These are phyloP conservation scores for Eubasilissa regina DNA, from an alignment of 1,140 invertebrate genomes.

Conservation along the genomic window DNA sequence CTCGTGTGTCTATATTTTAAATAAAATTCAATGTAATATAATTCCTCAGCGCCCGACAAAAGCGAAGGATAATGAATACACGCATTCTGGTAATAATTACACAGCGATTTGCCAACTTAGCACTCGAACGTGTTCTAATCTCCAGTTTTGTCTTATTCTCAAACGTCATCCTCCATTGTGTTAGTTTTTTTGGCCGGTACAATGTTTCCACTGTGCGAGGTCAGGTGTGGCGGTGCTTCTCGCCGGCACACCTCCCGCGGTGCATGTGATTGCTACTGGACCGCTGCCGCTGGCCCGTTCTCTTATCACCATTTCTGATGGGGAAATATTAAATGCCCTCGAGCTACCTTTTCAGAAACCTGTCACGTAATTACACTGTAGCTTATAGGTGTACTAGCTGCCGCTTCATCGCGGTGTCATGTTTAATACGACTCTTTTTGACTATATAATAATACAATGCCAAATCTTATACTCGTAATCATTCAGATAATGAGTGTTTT, in stretches of 20 bases:
- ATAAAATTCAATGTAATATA: constrained; percentile 5
- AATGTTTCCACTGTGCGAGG: constrained; percentile 30
- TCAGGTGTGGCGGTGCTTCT: constrained; percentile 48
- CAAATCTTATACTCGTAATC: too few species aligned
- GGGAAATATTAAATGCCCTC: constrained; percentile 1
- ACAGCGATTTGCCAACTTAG: constrained; percentile 39
- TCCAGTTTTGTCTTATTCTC: constrained; percentile 53
- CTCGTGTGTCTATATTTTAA: constrained; percentile 18
- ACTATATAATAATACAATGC: not conserved
- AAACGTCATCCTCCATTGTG: constrained; percentile 53
- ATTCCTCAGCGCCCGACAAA: constrained; percentile 4
- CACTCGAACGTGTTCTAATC: constrained; percentile 42
- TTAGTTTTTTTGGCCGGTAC: constrained; percentile 44
- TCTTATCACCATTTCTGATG: constrained; percentile 15
- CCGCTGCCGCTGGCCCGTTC: constrained; percentile 15
- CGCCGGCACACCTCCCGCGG: constrained; percentile 45
- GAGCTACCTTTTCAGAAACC: constrained; percentile 1
- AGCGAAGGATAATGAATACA: constrained; percentile 30
- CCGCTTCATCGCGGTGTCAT: not conserved
- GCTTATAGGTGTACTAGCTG: not conserved
- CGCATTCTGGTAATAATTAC: constrained; percentile 34
- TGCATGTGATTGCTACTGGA: constrained; percentile 56
- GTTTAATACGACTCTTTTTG: constrained; percentile 4
- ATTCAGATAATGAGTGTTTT: too few species aligned
- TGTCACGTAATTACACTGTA: not conserved